Evolutionary conservation across 1,140 invertebrate genomes (phyloP), one percentile per base, ranked within the genome.

Genomic region (Nylanderia fulva): DNA sequence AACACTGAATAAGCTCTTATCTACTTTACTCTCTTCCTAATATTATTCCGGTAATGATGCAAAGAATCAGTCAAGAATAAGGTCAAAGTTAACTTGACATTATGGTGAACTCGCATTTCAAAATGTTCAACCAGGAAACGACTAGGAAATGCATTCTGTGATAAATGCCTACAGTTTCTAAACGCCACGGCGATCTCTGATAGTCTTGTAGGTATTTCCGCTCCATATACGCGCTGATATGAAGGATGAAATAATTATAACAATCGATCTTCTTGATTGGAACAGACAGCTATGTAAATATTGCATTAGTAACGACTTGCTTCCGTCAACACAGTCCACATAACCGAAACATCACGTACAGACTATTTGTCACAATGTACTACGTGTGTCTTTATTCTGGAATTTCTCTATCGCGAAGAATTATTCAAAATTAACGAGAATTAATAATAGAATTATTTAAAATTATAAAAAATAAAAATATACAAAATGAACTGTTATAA

Each of bases 211-310:
- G 63, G 11, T 58, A 80, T 80, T 80, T 80, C 18, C 24, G 24
- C 21, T 24, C 1, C 18, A 1, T 54, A 56, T 39, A 69, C 15
- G 6, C 11, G 6, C 24, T 58, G 48, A 69, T 21, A 56, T 80
- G 24, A 69, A 80, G 21, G 36, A 21, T 72, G 33, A 45, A 72
- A 18, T 80, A 88, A 88, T 88, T 88, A 88, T 85, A 88, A 56
- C 74, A 52, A 75, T 79, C 74, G 68, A 75, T 88, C 64, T 88
- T 74, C 61, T 52, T 88, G 87, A 88, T 85, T 87, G 66, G 60
- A 85, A 80, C 83, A 66, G 79, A 29, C 83, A 88, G 29, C 48
- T 3, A 29, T 13, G 61, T 80, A 88, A 88, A 88, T 88, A 88
- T 80, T 87, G 54, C 36, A 80, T 80, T 61, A 88, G 36, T 11